phyloP scores from a whole-genome alignment of 2,113 vertebrate species.

The Rhynchopsitta pachyrhyncha region DNA sequence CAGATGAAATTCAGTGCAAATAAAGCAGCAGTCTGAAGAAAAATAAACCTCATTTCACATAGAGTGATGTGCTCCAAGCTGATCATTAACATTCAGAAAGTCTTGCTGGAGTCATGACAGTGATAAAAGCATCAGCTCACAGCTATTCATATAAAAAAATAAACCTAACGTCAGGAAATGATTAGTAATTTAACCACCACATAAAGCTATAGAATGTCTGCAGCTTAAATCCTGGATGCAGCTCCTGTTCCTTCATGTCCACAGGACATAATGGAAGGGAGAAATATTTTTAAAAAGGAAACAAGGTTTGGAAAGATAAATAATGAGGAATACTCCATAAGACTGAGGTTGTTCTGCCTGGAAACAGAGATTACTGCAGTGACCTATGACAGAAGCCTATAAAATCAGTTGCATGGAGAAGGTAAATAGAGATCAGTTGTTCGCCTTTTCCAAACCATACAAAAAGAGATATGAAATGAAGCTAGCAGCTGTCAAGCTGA shows the following conservation, averaged over 20 bases:
- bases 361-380: constrained; percentile 23
- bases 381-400: background rate
- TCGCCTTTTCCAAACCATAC: background rate
- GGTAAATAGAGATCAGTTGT: background rate
- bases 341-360: background rate
- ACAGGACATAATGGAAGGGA: background rate
- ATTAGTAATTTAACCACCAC: background rate
- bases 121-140: background rate
- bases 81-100: background rate
- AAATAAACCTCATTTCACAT: background rate
- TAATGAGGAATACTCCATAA: background rate
- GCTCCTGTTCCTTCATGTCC: background rate
- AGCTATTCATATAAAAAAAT: background rate
- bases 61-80: background rate
- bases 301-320: background rate
- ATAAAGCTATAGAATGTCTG: background rate
- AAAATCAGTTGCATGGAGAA: background rate
- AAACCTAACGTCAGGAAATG: background rate
- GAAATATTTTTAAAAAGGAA: background rate
- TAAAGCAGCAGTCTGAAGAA: background rate
- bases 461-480: background rate
- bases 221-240: background rate
- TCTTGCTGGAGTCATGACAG: background rate
- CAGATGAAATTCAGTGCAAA: background rate
- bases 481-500: background rate